These are phyloP conservation scores for Albula glossodonta DNA, from an alignment of 2,113 vertebrate species.

Conservation along the genomic window DNA sequence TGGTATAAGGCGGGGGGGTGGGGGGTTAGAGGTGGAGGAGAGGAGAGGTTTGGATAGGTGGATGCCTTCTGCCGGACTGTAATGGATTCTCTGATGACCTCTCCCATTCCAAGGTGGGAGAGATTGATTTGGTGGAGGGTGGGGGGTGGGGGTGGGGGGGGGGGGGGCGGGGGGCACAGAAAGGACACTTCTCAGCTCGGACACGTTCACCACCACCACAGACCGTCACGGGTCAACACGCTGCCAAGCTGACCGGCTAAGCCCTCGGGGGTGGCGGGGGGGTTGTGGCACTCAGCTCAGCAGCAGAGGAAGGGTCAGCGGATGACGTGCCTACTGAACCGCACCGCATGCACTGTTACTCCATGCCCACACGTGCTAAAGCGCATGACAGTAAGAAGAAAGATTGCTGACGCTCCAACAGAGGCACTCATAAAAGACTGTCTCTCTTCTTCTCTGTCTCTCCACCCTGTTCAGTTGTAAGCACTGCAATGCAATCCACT, in stretches of 20 bases:
- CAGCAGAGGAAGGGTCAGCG: background rate
- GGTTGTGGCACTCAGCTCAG: background rate
- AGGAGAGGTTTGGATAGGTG: conserved; percentile 58
- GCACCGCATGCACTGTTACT: background rate
- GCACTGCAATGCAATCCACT: background rate
- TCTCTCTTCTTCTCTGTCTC: background rate
- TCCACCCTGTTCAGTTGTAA: background rate
- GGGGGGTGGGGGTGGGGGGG: conserved; percentile 46
- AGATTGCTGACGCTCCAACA: background rate
- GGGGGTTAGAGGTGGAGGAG: conserved; percentile 58
- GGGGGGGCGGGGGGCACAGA: conserved; percentile 31
- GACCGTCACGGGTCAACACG: conserved; percentile 23
- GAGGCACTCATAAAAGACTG: background rate
- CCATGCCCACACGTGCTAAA: background rate
- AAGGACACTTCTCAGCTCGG: conserved; percentile 8
- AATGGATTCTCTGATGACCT: conserved; percentile 67
- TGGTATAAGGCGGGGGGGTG: conserved; percentile 41
- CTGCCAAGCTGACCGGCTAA: no score
- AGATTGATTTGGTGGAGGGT: conserved; percentile 57
- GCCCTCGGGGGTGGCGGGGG: no score
- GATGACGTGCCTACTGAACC: background rate
- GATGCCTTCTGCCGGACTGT: conserved; percentile 76
- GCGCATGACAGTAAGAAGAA: background rate
- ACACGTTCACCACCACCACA: conserved; percentile 34
- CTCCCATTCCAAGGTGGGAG: conserved; percentile 52